These are phyloP conservation scores for Etheostoma spectabile DNA, from an alignment of 2,113 vertebrate species.

Conservation along the genomic window DNA sequence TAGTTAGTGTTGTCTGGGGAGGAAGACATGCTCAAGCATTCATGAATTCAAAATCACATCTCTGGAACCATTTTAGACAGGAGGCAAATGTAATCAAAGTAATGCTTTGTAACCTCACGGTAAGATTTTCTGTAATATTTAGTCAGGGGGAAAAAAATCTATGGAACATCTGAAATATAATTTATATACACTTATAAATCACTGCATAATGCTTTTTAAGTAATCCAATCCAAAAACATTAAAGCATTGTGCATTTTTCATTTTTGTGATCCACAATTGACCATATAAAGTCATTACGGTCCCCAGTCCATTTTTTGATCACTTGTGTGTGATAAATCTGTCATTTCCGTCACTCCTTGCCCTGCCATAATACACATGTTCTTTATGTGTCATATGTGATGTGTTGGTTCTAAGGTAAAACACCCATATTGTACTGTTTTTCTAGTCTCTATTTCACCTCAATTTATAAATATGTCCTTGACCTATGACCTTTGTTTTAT, in stretches of 20 bases:
- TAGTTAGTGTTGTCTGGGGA: constrained; percentile 14
- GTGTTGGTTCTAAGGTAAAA: neutral
- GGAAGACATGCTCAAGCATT: neutral
- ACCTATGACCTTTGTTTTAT: too few relatives aligned
- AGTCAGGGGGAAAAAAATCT: neutral
- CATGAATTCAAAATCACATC: neutral
- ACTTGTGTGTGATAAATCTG: neutral
- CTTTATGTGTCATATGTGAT: neutral
- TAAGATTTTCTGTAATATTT: neutral
- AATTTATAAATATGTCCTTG: too few relatives aligned
- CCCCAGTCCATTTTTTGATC: neutral
- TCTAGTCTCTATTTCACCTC: too few relatives aligned
- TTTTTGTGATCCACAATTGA: neutral
- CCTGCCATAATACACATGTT: neutral
- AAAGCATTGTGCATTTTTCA: neutral
- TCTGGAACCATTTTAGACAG: neutral
- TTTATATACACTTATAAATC: neutral
- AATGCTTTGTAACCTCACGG: neutral
- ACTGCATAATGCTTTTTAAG: neutral
- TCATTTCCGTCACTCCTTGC: neutral
- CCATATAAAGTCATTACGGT: neutral
- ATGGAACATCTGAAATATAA: neutral
- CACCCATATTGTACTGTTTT: too few relatives aligned
- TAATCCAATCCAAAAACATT: neutral
- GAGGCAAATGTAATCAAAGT: neutral